Evolutionary conservation across 30 jellyfish, hydroid and myxozoan genomes (phyloP), one percentile per base, ranked within the genome.

Genomic region (Mastigias papua): DNA sequence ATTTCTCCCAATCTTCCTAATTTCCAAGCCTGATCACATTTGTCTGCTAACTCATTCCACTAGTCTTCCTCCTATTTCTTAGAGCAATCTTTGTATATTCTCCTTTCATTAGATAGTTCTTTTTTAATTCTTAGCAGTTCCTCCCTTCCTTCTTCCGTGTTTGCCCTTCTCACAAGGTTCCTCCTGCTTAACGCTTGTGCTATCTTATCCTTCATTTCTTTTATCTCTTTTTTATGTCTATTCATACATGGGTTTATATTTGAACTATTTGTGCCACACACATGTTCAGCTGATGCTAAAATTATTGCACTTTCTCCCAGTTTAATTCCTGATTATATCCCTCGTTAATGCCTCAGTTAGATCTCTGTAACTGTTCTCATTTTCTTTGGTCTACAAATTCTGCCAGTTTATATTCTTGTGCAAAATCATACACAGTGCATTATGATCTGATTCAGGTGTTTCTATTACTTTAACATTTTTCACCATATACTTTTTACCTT

Each of bases 1-100:
- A 57, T 57, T 23, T 57, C 69, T n/a, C 69, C 69, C 69, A 57
- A 57, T 23, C 69, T 57, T 17, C 69, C 69, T 57, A 57, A 57
- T 57, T 57, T 57, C 69, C 69, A 57, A 57, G 69, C 69, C 69
- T 57, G 8, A 3, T 57, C 69, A 57, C 23, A 57, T 57, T 57
- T 0, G 23, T 57, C 69, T 57, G 69, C 69, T 19, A 57, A 6
- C 27, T 57, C 69, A 57, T 57, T 57, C 69, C 0, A 57, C 23
- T 23, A 57, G 69, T 57, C 69, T 57, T 57, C 69, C 19, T 57
- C 69, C 23, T 4, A 57, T 57, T 16, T 10, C 19, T 57, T 57
- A 19, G 23, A 57, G 23, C 69, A 57, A 57, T 57, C 69, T 23
- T 57, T 57, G 69, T 57, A 57, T 10, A 5, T 57, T 23, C 30